Base-by-base conservation (phyloP, 2,113 vertebrate genomes). In the Anhinga rufa region DNA sequence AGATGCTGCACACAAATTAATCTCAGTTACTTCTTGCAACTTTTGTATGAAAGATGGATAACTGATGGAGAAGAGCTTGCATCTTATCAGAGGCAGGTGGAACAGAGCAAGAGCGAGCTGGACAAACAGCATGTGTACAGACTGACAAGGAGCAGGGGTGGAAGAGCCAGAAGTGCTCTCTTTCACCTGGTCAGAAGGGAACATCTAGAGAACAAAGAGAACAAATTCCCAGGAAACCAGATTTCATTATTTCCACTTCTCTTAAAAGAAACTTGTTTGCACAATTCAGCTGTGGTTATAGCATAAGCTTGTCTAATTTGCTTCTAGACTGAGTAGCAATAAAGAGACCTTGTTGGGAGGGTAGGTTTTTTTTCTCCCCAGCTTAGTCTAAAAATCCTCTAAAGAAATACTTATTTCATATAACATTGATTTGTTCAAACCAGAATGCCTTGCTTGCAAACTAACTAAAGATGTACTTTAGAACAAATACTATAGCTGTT, bases 281-380 rank as follows among this genome's bases (percentile, higher is more conserved):
- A 75, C 80, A 86, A 46, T 65, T 88, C 91, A 88, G 61, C 38
- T 82, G 72, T 69, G 77, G 57, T 69, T 95, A 93, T 77, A 91
- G 83, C 57, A 75, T 57, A n/a, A 96, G 46, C 77, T 86, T 92
- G 80, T 48, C 61, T 85, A 57, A 94, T 87, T 94, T 97, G 48
- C 70, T 93, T 86, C 74, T 69, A 87, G 42, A 76, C 36, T 68
- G 44, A 84, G 61, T 17, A 88, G 69, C 40, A 92, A 76, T 87
- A 92, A 82, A 91, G 64, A 87, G 44, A 84, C 57, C 74, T 87
- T 92, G 40, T 83, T 88, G 87, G 62, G 22, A 92, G 22, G 19
- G 17, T 18, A 46, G 44, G 44, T 17, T 57, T 86, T 20, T 57
- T 62, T 51, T 20, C 12, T 49, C 46, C 44, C 28, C 84, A 79